phyloP scores from a whole-genome alignment of 2,797 vertebrate species.

The Syncerus caffer region DNA sequence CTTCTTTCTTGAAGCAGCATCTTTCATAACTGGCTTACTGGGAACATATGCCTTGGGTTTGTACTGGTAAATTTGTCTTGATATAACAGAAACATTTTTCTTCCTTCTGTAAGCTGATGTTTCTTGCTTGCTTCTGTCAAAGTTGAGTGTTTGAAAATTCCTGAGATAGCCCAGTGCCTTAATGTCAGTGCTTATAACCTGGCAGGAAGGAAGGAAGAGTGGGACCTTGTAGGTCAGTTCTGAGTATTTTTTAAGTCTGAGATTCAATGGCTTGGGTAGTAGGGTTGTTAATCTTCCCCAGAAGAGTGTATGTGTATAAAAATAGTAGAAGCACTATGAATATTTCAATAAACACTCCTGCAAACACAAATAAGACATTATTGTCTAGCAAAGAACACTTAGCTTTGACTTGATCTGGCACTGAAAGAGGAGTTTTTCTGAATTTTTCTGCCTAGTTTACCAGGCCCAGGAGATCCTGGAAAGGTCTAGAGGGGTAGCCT shows the following conservation, averaged over 20 bases:
- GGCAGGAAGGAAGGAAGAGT: neutral
- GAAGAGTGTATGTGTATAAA: neutral
- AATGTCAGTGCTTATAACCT: neutral
- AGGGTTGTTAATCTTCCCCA: neutral
- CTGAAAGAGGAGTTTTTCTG: neutral
- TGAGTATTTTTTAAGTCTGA: neutral
- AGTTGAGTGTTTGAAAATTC: neutral
- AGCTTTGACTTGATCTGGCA: neutral
- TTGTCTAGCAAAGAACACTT: neutral
- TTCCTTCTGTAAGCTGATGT: neutral
- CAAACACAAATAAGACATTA: neutral
- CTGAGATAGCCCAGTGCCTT: neutral
- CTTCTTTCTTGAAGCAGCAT: neutral
- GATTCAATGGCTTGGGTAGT: neutral
- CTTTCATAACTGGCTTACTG: neutral
- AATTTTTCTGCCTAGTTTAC: neutral
- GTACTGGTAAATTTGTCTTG: slow-evolving; percentile 1
- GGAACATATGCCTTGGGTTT: neutral
- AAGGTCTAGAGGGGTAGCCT: neutral
- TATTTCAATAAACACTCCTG: neutral
- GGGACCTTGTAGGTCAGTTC: neutral
- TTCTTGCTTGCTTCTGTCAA: slow-evolving; percentile 43
- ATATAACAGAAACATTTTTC: neutral
- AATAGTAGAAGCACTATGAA: neutral
- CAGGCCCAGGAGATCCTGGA: neutral